Evolutionary conservation across 2,888 invertebrate genomes (phyloP).

Genomic region (Kuschelorhynchus macadamiae): DNA sequence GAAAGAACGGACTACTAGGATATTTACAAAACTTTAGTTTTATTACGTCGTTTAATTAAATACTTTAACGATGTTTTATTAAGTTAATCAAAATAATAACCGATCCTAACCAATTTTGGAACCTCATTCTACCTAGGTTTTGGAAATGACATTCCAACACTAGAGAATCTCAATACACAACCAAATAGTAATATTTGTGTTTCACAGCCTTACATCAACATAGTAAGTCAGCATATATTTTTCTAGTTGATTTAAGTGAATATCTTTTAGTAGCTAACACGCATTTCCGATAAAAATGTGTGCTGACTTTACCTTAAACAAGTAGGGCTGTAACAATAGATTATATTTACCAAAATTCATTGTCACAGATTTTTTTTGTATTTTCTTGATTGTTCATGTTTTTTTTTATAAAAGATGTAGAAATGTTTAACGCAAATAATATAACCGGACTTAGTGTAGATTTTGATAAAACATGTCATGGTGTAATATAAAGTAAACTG

Average conservation of each 20-base stretch:
- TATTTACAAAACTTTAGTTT: no score
- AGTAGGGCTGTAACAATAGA: constrained; percentile 28
- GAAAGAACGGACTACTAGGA: no score
- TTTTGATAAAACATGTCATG: no score
- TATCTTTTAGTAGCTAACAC: no score
- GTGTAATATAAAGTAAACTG: no score
- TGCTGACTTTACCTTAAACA: neutral
- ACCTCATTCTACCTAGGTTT: no score
- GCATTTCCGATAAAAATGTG: neutral
- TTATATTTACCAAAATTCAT: constrained; percentile 13
- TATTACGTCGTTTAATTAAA: no score
- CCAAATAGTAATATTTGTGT: constrained; percentile 28
- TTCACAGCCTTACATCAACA: constrained; percentile 37
- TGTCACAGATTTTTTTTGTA: constrained; percentile 20
- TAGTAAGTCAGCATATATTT: constrained; percentile 7
- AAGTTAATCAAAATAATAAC: no score
- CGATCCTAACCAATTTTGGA: no score
- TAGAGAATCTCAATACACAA: constrained; percentile 42
- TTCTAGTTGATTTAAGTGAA: neutral
- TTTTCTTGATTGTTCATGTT: constrained; percentile 20
- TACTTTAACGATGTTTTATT: no score
- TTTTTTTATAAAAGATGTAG: constrained; percentile 3
- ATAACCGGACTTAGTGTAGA: neutral
- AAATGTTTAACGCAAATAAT: constrained; percentile 8
- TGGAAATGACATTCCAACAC: no score